phyloP scores from a whole-genome alignment of 2,797 vertebrate species.

The Poecilia gillii region DNA sequence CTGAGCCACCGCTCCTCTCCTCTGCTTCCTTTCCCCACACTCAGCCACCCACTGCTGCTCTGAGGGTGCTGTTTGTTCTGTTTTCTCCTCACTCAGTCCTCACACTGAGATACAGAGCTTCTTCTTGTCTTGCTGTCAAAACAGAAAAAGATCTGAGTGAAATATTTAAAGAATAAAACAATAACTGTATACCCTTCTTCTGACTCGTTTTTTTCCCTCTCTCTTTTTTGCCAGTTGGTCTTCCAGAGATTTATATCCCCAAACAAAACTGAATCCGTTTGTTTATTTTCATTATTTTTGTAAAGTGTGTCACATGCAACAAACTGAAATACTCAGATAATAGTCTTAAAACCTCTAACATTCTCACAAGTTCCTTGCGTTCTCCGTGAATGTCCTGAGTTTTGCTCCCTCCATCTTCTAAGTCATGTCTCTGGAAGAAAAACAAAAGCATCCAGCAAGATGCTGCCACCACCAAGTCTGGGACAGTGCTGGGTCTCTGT shows the following conservation, averaged over 20 bases:
- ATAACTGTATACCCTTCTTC: conserved; percentile 35
- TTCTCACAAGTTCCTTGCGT: background rate
- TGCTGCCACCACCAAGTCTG: background rate
- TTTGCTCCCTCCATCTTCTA: background rate
- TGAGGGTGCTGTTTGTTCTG: conserved; percentile 71
- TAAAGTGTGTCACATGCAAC: background rate
- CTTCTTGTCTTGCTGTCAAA: conserved; percentile 67
- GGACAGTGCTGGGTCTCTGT: background rate
- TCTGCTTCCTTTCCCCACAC: conserved; percentile 61
- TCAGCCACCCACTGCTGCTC: conserved; percentile 67
- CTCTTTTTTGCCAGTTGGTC: background rate
- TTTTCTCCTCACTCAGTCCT: conserved; percentile 57
- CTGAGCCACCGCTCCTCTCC: conserved; percentile 44
- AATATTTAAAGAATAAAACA: conserved; percentile 45
- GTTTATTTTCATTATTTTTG: background rate
- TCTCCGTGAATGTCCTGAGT: background rate
- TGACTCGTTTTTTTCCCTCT: conserved; percentile 5
- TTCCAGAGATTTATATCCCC: background rate
- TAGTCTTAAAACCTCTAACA: too few relatives aligned
- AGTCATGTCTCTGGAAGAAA: too few relatives aligned
- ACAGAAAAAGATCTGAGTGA: conserved; percentile 53
- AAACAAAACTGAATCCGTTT: background rate
- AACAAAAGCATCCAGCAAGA: background rate
- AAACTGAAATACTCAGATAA: background rate
- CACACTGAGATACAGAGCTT: conserved; percentile 59